Evolutionary conservation across 2,888 invertebrate species (phyloP).

Genomic region (Chrysomela aeneicollis): DNA sequence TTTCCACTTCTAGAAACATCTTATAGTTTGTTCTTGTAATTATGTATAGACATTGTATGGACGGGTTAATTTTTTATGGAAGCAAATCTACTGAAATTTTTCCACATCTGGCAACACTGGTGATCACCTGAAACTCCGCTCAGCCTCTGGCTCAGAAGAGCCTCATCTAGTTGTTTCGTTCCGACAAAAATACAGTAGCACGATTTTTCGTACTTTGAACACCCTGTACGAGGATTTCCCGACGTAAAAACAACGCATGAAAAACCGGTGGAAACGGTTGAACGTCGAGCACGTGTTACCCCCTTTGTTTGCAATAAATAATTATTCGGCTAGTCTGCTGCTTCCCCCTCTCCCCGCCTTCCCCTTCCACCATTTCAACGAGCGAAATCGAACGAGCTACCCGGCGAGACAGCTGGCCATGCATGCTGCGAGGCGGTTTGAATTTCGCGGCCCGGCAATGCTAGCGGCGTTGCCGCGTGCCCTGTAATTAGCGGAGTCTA

Average conservation of each 20-base stretch:
- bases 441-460: conserved; percentile 44
- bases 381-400: conserved; percentile 20
- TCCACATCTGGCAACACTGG: no score
- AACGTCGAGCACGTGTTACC: conserved; percentile 48
- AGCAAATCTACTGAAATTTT: no score
- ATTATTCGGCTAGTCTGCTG: conserved; percentile 38
- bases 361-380: no score
- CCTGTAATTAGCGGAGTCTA: no score
- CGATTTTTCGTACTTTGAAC: no score
- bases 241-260: conserved; percentile 11
- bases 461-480: conserved; percentile 58
- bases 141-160: no score
- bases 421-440: conserved; percentile 24
- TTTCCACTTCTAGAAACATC: no score
- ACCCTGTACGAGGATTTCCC: conserved; percentile 24
- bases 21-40: no score
- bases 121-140: no score
- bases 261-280: conserved; percentile 36
- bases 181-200: background rate
- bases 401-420: conserved; percentile 25
- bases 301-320: conserved; percentile 51
- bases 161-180: no score
- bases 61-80: no score
- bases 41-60: no score
- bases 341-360: background rate